Conservation (phyloP, 2,113 vertebrate species). For the Petrocephalus zakoni region DNA sequence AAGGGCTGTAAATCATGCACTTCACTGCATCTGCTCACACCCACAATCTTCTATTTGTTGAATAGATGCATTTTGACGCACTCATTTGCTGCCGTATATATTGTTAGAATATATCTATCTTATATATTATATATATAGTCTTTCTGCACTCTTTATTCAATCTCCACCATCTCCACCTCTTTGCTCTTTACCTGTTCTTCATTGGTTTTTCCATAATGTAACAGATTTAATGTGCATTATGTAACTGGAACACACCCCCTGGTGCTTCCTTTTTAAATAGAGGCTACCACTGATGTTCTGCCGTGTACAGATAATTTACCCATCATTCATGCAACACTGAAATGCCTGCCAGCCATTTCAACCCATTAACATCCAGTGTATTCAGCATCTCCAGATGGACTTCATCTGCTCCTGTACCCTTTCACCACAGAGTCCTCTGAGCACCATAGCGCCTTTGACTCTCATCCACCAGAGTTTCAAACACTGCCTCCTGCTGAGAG, state of each 20-base stretch:
- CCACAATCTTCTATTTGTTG: neutral
- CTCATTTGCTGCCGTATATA: neutral
- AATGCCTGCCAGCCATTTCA: neutral
- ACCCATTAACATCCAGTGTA: neutral
- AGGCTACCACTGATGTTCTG: neutral
- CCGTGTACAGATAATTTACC: neutral
- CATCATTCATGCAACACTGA: neutral
- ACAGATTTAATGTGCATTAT: neutral
- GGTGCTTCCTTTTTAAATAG: neutral
- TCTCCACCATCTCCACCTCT: neutral
- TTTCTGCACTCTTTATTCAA: neutral
- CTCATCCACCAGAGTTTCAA: too few species aligned
- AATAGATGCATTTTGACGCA: neutral
- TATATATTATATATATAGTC: too few species aligned
- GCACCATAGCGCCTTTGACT: neutral
- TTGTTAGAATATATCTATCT: too few species aligned
- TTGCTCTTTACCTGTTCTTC: neutral
- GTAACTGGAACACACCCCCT: neutral
- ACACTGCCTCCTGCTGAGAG: neutral
- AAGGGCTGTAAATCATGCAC: neutral
- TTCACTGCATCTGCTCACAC: neutral
- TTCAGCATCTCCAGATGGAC: neutral
- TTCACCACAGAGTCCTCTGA: neutral
- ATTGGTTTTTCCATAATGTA: neutral
- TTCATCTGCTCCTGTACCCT: neutral